These are phyloP conservation scores for Odobenus rosmarus DNA, from an alignment of 2,113 vertebrate species.

Conservation along the genomic window DNA sequence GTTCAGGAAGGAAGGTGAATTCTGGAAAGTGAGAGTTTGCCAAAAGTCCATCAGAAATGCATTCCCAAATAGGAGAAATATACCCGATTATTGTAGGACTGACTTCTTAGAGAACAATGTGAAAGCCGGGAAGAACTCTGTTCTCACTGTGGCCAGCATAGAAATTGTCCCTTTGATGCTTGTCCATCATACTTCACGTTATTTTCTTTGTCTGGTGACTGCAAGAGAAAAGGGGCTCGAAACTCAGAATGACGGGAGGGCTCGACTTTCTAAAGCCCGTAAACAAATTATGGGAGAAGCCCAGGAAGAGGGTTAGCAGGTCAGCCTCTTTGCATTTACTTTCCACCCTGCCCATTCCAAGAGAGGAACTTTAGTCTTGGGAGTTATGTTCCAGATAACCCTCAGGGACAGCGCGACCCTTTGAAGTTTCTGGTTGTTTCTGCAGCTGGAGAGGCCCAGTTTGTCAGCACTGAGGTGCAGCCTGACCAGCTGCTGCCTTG, in stretches of 20 bases:
- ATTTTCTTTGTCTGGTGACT: conserved; percentile 30
- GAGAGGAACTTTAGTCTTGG: conserved; percentile 62
- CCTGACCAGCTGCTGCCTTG: neutral
- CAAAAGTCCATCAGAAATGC: conserved; percentile 20
- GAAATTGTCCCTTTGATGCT: neutral
- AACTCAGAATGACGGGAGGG: neutral
- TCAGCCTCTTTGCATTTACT: conserved; percentile 58
- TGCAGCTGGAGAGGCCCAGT: conserved; percentile 51
- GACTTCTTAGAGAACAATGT: neutral
- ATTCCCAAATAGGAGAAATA: conserved; percentile 11
- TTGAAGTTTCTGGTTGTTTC: conserved; percentile 72
- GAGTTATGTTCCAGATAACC: conserved; percentile 64
- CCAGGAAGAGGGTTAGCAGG: conserved; percentile 61
- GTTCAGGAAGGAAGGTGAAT: conserved; percentile 11
- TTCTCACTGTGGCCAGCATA: neutral
- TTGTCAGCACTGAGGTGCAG: neutral
- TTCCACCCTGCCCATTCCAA: conserved; percentile 66
- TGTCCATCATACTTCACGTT: neutral
- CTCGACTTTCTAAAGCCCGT: conserved; percentile 33
- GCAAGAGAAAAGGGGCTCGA: conserved; percentile 4
- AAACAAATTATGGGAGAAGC: conserved; percentile 60
- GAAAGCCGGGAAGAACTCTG: neutral
- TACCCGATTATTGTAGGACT: neutral
- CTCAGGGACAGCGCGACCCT: conserved; percentile 52
- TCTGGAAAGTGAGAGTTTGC: neutral